phyloP scores from a whole-genome alignment of 2,888 invertebrate species.

The Disparrhopalites patrizii region DNA sequence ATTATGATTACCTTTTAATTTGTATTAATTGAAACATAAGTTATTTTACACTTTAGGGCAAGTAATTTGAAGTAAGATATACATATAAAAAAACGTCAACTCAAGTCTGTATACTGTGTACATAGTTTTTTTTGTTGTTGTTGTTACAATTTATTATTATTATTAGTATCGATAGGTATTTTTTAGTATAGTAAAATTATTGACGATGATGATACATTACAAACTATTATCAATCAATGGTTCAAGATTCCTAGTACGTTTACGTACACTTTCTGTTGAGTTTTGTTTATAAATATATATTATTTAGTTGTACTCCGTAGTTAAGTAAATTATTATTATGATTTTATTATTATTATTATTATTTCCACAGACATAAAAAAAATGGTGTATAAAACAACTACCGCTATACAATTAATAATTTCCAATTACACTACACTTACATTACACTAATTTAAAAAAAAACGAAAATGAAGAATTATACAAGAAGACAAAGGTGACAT shows the following conservation, averaged over 20 bases:
- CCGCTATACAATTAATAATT: not conserved
- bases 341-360: conserved; percentile 33
- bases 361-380: conserved; percentile 2
- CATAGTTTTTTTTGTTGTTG: conserved; percentile 15
- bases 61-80: too few relatives aligned
- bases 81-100: too few relatives aligned
- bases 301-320: conserved; percentile 26
- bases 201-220: not conserved
- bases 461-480: not conserved
- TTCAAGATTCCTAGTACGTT: conserved; percentile 48
- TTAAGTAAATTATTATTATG: conserved; percentile 24
- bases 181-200: not conserved
- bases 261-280: conserved; percentile 41
- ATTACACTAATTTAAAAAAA: not conserved
- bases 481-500: not conserved
- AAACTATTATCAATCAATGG: conserved; percentile 45
- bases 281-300: conserved; percentile 35
- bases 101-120: too few relatives aligned
- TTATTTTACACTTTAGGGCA: too few relatives aligned
- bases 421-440: not conserved
- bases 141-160: conserved; percentile 21
- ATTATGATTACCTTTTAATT: too few relatives aligned
- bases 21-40: too few relatives aligned
- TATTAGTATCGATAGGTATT: conserved; percentile 6
- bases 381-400: conserved; percentile 11